Base-by-base conservation (phyloP, 2,888 invertebrate species). In the Patella pellucida region DNA sequence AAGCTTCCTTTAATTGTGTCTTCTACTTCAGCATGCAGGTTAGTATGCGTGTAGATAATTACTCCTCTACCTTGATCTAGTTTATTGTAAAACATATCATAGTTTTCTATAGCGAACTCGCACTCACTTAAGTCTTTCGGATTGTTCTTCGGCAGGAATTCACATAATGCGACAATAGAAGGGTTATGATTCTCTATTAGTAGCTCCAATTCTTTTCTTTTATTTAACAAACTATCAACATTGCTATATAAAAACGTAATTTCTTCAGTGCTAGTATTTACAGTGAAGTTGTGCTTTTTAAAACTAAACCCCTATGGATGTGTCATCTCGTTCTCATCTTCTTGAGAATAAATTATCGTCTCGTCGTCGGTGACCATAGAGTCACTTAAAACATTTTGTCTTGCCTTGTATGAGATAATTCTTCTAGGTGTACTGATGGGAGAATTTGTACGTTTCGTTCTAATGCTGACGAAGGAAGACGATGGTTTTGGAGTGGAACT, bases 61-160 rank as follows among this genome's bases (percentile, higher is more conserved):
- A 23, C 62, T 62, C 19, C 23, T 14, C 23, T 62, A 19, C 62
- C 23, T 23, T 62, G 7, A 23, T n/a, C 23, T 19, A 23, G 14
- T 23, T 19, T 62, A 14, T 62, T 62, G 14, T 11, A 62, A 19
- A 23, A 23, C 9, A 23, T 23, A 23, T 62, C 62, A 23, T 62
- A 62, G n/a, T 14, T 14, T 19, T n/a, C 12, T 3, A 62, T 19
- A 12, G n/a, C 62, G 23, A 62, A 62, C 23, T 62, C 62, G 11
- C 23, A 19, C n/a, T 62, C 19, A 19, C 23, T 23, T 62, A 62
- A 62, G 12, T 62, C 62, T 11, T 23, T 12, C 12, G 62, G 62
- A 23, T 62, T 62, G 12, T 62, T 62, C 62, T 62, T 62, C 7
- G 62, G 62, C 11, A 62, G 62, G 23, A 62, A 62, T 62, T 62